Conservation (phyloP, 2,797 vertebrate species). For the Ctenopoma multispine region DNA sequence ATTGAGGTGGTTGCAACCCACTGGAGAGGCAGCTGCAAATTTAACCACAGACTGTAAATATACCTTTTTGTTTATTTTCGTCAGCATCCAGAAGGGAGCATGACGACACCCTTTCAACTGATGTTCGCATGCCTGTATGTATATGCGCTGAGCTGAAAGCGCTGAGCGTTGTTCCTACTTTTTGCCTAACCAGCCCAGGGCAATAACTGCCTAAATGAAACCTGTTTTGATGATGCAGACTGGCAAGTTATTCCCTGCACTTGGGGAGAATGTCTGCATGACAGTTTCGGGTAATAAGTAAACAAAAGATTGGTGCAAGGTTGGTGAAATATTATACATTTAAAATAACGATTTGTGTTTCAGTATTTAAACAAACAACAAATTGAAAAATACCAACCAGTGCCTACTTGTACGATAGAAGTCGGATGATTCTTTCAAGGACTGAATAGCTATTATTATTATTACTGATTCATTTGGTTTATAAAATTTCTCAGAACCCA, state of each 20-base stretch:
- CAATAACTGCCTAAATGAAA: conserved; percentile 59
- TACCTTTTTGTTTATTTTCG: conserved; percentile 49
- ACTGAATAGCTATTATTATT: no score
- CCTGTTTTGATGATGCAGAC: conserved; percentile 66
- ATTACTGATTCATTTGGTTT: neutral
- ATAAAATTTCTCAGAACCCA: neutral
- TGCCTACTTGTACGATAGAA: neutral
- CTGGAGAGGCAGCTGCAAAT: conserved; percentile 18
- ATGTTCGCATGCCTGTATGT: conserved; percentile 42
- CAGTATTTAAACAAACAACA: conserved; percentile 14
- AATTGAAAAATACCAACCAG: neutral
- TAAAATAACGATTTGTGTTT: conserved; percentile 16
- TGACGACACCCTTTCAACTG: conserved; percentile 55
- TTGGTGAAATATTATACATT: conserved; percentile 33
- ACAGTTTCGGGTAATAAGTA: conserved; percentile 59
- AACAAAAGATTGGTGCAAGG: conserved; percentile 45
- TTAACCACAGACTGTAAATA: conserved; percentile 43
- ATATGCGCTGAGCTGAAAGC: conserved; percentile 15
- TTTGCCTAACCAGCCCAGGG: conserved; percentile 58
- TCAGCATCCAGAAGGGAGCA: conserved; percentile 38
- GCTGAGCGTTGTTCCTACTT: conserved; percentile 31
- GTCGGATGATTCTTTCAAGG: neutral
- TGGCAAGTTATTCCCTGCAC: conserved; percentile 39
- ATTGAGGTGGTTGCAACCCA: neutral
- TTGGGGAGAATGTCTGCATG: conserved; percentile 23